Conservation (phyloP, 2,113 vertebrate genomes). For the Castor canadensis region DNA sequence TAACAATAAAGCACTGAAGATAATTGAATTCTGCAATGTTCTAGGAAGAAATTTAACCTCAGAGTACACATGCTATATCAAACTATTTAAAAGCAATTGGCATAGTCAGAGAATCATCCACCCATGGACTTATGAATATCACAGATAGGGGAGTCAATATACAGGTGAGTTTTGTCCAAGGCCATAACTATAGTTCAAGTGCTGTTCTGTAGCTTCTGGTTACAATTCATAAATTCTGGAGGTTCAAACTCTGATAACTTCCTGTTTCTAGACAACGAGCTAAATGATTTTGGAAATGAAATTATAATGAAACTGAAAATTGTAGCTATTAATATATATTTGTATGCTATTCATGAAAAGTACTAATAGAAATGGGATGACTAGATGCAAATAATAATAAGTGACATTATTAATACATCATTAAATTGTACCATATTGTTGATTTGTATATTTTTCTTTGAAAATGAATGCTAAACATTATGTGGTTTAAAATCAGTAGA, state of each 20-base stretch:
- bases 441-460: conserved; percentile 51
- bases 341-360: conserved; percentile 33
- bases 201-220: conserved; percentile 1
- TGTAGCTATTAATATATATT: background rate
- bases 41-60: background rate
- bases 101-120: conserved; percentile 30
- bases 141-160: background rate
- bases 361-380: conserved; percentile 1
- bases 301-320: conserved; percentile 56
- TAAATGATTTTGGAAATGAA: conserved; percentile 23
- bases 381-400: conserved; percentile 59
- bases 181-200: conserved; percentile 41
- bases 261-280: conserved; percentile 31
- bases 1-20: background rate
- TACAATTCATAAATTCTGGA: conserved; percentile 58
- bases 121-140: conserved; percentile 13
- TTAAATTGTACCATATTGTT: background rate
- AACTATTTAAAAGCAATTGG: conserved; percentile 62
- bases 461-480: conserved; percentile 24
- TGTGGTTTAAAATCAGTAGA: conserved; percentile 43
- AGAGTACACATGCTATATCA: background rate
- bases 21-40: conserved; percentile 33
- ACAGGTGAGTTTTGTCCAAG: background rate
- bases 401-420: conserved; percentile 37
- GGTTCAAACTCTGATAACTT: background rate